Evolutionary conservation across 2,113 vertebrate genomes (phyloP), one percentile per base, ranked within the genome.

Genomic region (Toxotes chatareus): DNA sequence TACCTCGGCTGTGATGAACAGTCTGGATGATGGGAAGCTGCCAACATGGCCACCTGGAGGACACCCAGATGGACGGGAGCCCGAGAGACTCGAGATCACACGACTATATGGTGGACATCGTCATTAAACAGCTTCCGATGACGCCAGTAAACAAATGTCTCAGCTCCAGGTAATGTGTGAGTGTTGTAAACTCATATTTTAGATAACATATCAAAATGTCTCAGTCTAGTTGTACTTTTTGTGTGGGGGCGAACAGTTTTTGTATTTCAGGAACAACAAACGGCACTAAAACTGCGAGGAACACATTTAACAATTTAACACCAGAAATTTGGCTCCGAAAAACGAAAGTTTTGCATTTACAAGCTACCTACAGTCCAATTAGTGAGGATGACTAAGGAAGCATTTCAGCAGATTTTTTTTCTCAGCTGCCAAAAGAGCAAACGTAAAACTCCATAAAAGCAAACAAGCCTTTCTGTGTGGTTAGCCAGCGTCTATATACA

Each of bases 11-110:
- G 76, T 65, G 80, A 88, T 67, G 77, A 79, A 79, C 80, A 69
- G 71, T 63, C 65, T 82, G 88, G 78, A 66, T 19, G 63, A 16
- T 57, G 51, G 32, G 60, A 57, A 3, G 84, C 78, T 68, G 86
- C 86, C 88, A 90, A 6, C 67, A 5, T 17, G 61, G 82, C 67
- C 71, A 19, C 71, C 79, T 77, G 84, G 79, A 86, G 59, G 84
- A 84, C 67, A 7, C 38, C 81, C 83, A 90, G 83, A 65, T 79
- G 77, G 80, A 79, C 40, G 49, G 17, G 47, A 56, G 71, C 80
- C 80, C 63, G 21, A 40, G 79, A 72, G 60, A 67, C 51, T 17
- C 17, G 16, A 1, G n/a, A 63, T 55, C 53, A 23, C 32, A 34
- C 62, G 1, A 4, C 21, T 44, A 10, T 23, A 51, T 5, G 47